These are phyloP conservation scores for Rhodinocichla rosea DNA, from an alignment of 2,113 vertebrate genomes.

Conservation along the genomic window DNA sequence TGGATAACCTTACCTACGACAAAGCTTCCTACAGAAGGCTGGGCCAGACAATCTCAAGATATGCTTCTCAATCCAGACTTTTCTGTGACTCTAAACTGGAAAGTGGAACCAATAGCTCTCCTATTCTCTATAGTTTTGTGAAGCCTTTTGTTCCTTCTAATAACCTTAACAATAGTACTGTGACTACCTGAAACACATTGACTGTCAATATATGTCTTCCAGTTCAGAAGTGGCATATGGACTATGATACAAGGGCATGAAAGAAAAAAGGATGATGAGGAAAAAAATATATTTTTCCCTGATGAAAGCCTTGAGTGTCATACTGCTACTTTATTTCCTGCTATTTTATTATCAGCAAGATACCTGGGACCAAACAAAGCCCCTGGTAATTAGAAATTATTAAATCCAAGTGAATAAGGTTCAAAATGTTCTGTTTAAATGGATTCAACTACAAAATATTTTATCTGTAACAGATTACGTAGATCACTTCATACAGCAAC, in stretches of 20 bases:
- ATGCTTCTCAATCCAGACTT: neutral
- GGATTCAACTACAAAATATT: neutral
- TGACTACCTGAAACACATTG: neutral
- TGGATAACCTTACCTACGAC: neutral
- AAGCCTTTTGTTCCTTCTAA: neutral
- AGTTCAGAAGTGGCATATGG: neutral
- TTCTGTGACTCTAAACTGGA: neutral
- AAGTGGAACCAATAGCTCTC: neutral
- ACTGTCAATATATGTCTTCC: neutral
- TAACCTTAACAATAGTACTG: neutral
- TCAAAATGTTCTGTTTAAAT: neutral
- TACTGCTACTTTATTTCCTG: neutral
- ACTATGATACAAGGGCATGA: neutral
- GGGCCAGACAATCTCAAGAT: neutral
- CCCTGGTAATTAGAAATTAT: neutral
- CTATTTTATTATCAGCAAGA: neutral
- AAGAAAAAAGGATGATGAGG: neutral
- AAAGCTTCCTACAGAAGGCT: neutral
- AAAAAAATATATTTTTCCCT: neutral
- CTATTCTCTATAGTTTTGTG: neutral
- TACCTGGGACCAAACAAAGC: neutral
- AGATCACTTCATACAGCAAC: neutral
- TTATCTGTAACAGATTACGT: neutral
- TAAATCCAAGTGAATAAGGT: neutral
- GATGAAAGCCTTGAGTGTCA: neutral